Percentiles rank a stretch among this genome's conserved stretches.
Conservation (phyloP, 1,140 invertebrate species). For the Galleria mellonella region DNA sequence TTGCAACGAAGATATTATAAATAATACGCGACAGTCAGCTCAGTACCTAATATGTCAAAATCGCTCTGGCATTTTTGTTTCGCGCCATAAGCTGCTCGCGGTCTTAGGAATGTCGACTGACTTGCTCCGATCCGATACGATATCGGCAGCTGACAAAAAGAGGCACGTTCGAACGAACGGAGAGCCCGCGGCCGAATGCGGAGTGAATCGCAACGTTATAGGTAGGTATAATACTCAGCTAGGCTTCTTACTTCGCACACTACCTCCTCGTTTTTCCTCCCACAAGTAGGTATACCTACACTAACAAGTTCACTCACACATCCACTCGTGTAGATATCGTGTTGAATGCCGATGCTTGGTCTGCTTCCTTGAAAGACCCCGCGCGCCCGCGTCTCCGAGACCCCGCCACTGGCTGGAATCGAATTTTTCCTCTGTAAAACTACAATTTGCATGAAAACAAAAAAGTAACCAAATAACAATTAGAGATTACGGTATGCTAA, state of each 20-base stretch:
- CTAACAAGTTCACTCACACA: slow-evolving; percentile 26
- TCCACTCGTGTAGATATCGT: not conserved
- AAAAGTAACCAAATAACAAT: too few species aligned
- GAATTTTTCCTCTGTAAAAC: not conserved
- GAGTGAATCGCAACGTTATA: slow-evolving; percentile 4
- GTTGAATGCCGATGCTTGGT: slow-evolving; percentile 42
- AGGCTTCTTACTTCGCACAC: too few species aligned
- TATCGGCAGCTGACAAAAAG: slow-evolving; percentile 35
- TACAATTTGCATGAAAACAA: not conserved
- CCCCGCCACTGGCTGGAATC: slow-evolving; percentile 13
- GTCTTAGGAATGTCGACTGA: slow-evolving; percentile 58
- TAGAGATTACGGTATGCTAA: too few species aligned
- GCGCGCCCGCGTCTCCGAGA: slow-evolving; percentile 30
- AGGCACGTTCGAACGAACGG: slow-evolving; percentile 18
- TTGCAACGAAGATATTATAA: slow-evolving; percentile 35
- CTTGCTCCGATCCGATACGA: slow-evolving; percentile 51
- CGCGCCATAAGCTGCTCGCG: slow-evolving; percentile 51
- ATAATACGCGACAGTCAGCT: slow-evolving; percentile 51
- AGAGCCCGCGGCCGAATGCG: slow-evolving; percentile 37
- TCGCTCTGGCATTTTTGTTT: slow-evolving; percentile 56
- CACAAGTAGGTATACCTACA: slow-evolving; percentile 35
- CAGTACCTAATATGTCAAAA: slow-evolving; percentile 65
- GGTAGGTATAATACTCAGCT: slow-evolving; percentile 4
- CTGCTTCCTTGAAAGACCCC: slow-evolving; percentile 50
- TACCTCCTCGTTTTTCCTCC: slow-evolving; percentile 46